Evolutionary conservation across 2,888 invertebrate genomes (phyloP).

Genomic region (Gasteruption jaculator): DNA sequence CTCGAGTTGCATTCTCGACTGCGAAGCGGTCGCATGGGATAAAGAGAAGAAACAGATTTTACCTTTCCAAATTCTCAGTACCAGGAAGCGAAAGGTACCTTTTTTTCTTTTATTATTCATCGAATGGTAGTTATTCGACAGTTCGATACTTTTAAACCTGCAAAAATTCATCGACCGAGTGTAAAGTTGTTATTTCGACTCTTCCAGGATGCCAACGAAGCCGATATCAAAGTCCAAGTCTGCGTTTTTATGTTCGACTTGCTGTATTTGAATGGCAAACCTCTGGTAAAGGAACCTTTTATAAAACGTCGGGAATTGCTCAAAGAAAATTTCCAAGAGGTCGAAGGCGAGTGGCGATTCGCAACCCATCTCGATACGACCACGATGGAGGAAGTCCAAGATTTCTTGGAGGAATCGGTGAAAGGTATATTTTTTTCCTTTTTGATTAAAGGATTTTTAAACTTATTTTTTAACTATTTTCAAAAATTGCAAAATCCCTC

Average conservation of each 20-base stretch:
- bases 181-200: slow-evolving; percentile 13
- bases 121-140: too few relatives aligned
- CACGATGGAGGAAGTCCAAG: slow-evolving; percentile 87
- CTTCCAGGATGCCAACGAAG: slow-evolving; percentile 66
- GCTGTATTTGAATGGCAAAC: slow-evolving; percentile 81
- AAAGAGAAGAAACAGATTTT: slow-evolving; percentile 78
- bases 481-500: not conserved
- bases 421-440: too few relatives aligned
- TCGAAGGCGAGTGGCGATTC: slow-evolving; percentile 81
- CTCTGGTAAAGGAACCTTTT: slow-evolving; percentile 78
- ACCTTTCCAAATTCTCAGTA: slow-evolving; percentile 94
- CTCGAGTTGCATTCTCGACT: slow-evolving; percentile 84
- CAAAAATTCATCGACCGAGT: too few relatives aligned
- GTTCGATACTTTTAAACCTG: too few relatives aligned
- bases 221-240: slow-evolving; percentile 81
- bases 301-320: slow-evolving; percentile 69
- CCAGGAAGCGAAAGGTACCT: slow-evolving; percentile 85
- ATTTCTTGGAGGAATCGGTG: slow-evolving; percentile 90
- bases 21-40: slow-evolving; percentile 98
- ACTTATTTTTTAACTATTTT: slow-evolving; percentile 3
- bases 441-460: not conserved
- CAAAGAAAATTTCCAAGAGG: slow-evolving; percentile 65
- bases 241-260: slow-evolving; percentile 97
- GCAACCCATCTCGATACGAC: slow-evolving; percentile 79
- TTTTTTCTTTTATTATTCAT: too few relatives aligned